Conservation (phyloP, 1,140 invertebrate species). For the Zaprionus ornatus region DNA sequence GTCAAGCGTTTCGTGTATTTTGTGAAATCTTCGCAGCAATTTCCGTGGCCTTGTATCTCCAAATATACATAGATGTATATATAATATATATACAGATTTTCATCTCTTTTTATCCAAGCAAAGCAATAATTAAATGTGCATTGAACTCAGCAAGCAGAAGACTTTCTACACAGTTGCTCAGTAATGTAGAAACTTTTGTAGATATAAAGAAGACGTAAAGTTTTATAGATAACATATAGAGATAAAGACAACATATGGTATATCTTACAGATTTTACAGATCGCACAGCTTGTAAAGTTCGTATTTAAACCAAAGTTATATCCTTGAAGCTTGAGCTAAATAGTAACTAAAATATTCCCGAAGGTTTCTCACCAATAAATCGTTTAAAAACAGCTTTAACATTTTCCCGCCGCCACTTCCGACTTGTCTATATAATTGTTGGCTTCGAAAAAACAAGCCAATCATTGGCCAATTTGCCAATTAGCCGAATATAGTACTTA, state of each 20-base stretch:
- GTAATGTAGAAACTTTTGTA: not conserved
- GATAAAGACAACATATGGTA: not conserved
- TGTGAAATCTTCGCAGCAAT: conserved; percentile 35
- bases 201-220: not conserved
- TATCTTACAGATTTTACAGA: not conserved
- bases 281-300: too few relatives aligned
- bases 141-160: conserved; percentile 45
- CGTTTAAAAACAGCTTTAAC: not conserved
- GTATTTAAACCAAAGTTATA: not conserved
- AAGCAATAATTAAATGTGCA: conserved; percentile 57
- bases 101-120: not conserved
- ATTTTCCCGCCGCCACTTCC: not conserved
- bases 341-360: not conserved
- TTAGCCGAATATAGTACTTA: conserved; percentile 28
- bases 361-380: not conserved
- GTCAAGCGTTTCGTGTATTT: conserved; percentile 19
- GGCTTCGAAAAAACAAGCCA: not conserved
- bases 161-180: not conserved
- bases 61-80: not conserved
- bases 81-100: not conserved
- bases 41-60: conserved; percentile 22
- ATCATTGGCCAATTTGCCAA: conserved; percentile 38
- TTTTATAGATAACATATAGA: too few relatives aligned
- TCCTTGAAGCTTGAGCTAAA: not conserved
- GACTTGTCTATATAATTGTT: conserved; percentile 1